phyloP scores from a whole-genome alignment of 2,113 vertebrate genomes.

The Proteles cristata region DNA sequence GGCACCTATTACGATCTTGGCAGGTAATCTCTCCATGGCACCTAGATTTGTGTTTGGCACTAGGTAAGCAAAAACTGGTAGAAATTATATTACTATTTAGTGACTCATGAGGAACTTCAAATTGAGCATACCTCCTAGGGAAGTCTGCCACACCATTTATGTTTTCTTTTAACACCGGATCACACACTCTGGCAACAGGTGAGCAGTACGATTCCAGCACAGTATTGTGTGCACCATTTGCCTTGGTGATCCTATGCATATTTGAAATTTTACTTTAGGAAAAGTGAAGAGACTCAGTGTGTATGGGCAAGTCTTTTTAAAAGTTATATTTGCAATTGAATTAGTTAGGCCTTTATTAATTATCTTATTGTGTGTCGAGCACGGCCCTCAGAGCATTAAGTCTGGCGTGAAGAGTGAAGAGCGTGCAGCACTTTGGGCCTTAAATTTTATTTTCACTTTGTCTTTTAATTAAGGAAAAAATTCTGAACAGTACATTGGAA shows the following conservation, averaged over 20 bases:
- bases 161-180: not conserved
- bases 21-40: not conserved
- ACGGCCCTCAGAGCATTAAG: not conserved
- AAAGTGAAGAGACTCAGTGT: not conserved
- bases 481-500: not conserved
- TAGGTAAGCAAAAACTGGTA: not conserved
- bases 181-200: not conserved
- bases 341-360: not conserved
- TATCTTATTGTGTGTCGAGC: not conserved
- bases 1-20: not conserved
- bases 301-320: not conserved
- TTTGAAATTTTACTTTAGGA: conserved; percentile 9
- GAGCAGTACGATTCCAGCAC: not conserved
- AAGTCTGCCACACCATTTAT: not conserved
- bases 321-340: not conserved
- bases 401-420: not conserved
- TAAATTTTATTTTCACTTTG: not conserved
- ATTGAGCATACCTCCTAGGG: not conserved
- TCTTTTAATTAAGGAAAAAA: conserved; percentile 33
- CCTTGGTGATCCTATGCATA: not conserved
- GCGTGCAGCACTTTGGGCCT: not conserved
- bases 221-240: not conserved
- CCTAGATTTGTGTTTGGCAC: not conserved
- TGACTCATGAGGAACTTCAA: not conserved
- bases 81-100: not conserved